Evolutionary conservation across 2,113 vertebrate genomes (phyloP).

Genomic region (Calyptommatus sinebrachiatus): DNA sequence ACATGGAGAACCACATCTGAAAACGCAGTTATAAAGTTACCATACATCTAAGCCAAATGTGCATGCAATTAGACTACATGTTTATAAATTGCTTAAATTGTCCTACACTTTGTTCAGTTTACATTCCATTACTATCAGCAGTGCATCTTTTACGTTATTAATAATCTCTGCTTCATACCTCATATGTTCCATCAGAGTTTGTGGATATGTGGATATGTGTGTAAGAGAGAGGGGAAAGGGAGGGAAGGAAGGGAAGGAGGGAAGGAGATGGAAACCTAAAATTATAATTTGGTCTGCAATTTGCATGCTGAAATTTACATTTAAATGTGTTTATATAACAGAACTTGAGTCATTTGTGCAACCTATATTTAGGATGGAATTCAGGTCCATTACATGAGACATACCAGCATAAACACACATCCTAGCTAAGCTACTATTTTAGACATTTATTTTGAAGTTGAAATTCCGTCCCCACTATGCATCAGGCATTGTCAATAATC

Average conservation of each 20-base stretch:
- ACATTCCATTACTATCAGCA: background rate
- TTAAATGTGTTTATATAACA: too few species aligned
- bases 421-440: too few species aligned
- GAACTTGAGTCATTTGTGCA: too few species aligned
- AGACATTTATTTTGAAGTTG: too few species aligned
- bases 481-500: too few species aligned
- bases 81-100: background rate
- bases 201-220: too few species aligned
- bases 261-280: background rate
- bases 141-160: conserved; percentile 12
- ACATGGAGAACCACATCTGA: background rate
- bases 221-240: too few species aligned
- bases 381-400: too few species aligned
- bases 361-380: too few species aligned
- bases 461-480: too few species aligned
- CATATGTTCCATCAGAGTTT: background rate
- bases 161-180: conserved; percentile 3
- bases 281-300: background rate
- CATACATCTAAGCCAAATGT: background rate
- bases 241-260: background rate
- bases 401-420: too few species aligned
- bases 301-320: too few species aligned
- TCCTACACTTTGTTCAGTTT: background rate
- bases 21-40: background rate
- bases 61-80: background rate